Evolutionary conservation across 1,140 invertebrate species (phyloP).

Genomic region (Eurytemora carolleeae): DNA sequence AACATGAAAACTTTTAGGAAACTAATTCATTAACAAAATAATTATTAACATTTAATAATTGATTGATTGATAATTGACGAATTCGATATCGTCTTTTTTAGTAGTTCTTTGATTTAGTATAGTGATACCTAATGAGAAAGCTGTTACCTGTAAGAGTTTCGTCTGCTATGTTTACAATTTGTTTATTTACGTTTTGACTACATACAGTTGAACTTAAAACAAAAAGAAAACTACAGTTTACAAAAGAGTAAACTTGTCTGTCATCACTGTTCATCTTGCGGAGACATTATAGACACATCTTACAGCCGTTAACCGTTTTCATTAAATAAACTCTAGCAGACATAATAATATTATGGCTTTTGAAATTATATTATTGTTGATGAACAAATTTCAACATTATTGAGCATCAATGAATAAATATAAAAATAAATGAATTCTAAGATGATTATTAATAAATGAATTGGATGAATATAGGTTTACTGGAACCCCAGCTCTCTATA

Average conservation of each 20-base stretch:
- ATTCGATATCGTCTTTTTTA: neutral
- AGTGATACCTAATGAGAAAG: too few relatives aligned
- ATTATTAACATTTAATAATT: neutral
- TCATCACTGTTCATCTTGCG: too few relatives aligned
- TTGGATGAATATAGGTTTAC: constrained; percentile 44
- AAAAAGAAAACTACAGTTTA: too few relatives aligned
- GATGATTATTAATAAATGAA: constrained; percentile 46
- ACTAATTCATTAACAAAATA: neutral
- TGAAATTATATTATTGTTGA: constrained; percentile 85
- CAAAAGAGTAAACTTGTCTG: too few relatives aligned
- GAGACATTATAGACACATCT: too few relatives aligned
- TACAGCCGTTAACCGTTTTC: too few relatives aligned
- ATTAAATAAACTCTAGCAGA: too few relatives aligned
- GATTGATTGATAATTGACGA: neutral
- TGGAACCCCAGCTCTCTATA: constrained; percentile 73
- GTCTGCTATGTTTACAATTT: neutral
- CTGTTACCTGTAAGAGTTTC: neutral
- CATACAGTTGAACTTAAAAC: too few relatives aligned
- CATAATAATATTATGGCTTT: constrained; percentile 76
- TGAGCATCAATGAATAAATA: constrained; percentile 72
- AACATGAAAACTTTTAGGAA: constrained; percentile 71
- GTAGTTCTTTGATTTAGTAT: neutral
- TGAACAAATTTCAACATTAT: constrained; percentile 80
- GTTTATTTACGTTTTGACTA: too few relatives aligned
- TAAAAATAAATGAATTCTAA: constrained; percentile 79